Evolutionary conservation across 2,888 invertebrate genomes (phyloP), one percentile per base, ranked within the genome.

Genomic region (Platerodrilus igneus): DNA sequence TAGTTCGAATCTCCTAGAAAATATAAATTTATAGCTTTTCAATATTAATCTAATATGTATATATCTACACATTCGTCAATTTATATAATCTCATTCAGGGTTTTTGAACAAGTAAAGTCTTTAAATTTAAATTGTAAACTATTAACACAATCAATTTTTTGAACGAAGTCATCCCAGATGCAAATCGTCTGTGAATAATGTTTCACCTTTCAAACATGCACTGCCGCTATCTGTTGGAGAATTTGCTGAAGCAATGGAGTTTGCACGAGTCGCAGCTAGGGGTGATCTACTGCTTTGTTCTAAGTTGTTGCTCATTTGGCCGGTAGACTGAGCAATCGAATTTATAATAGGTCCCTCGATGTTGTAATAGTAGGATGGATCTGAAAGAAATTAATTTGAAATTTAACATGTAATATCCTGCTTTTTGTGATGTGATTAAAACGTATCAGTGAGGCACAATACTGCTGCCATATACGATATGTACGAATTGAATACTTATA

Each of bases 221-320:
- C 81, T 81, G 51, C 81, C 82, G 55, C 68, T 68, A 36, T 67
- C 68, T 47, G 80, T 81, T 22, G 82, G 82, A 23, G 82, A 82
- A 26, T 81, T 79, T 17, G 82, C 82, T 41, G 79, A 79, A 4
- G 80, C 81, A 39, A 81, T 70, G 15, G 81, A 81, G 60, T 81
- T 82, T 16, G 82, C 82, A 50, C 82, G 68, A 21, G 82, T 83
- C 14, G 82, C 82, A 45, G 82, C 81, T 53, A 82, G 65, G 36
- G 82, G 82, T 46, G 81, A 81, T 42, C 81, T 75, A 58, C 81
- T 77, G 50, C 78, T 81, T 53, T 76, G 76, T 57, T 76, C 76
- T 11, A 67, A 51, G 48, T 32, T 37, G 43, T 29, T 48, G 56
- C 52, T 37, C 55, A 44, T 18, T 21, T 43, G 48, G 38, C 50